A percentile compares a stretch with the other conserved stretches of the same genome.
phyloP scores from a whole-genome alignment of 1,140 invertebrate species.

The Latrodectus geometricus region DNA sequence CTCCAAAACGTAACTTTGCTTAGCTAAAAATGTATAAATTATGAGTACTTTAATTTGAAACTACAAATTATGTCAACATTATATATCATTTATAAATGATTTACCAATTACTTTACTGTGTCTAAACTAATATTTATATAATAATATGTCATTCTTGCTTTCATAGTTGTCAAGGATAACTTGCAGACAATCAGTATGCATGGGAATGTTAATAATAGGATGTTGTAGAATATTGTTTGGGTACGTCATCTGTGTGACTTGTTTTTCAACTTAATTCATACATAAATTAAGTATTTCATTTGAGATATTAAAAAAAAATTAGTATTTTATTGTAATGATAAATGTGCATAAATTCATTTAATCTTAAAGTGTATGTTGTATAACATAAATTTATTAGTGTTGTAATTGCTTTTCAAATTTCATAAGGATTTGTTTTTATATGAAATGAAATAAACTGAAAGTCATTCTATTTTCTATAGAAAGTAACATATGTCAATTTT shows the following conservation, averaged over 20 bases:
- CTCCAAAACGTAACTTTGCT: too few species aligned
- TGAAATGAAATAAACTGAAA: too few species aligned
- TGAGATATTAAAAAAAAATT: not conserved
- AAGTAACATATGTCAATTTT: too few species aligned
- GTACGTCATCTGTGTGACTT: constrained; percentile 11
- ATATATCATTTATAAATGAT: too few species aligned
- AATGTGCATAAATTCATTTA: not conserved
- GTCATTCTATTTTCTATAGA: too few species aligned
- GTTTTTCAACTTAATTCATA: not conserved
- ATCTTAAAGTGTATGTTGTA: not conserved
- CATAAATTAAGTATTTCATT: not conserved
- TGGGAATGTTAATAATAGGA: constrained; percentile 19
- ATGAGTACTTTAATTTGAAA: too few species aligned
- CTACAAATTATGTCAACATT: too few species aligned
- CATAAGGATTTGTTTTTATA: not conserved
- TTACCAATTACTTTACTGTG: too few species aligned
- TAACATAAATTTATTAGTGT: not conserved
- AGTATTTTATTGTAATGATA: not conserved
- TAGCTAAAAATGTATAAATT: too few species aligned
- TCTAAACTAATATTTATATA: too few species aligned
- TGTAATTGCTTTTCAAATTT: not conserved
- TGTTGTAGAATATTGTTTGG: constrained; percentile 36
- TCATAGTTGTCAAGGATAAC: not conserved
- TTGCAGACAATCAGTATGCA: not conserved
- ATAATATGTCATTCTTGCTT: too few species aligned